Base-by-base conservation (phyloP, 2,797 vertebrate genomes). In the Hoplostethus mediterraneus region DNA sequence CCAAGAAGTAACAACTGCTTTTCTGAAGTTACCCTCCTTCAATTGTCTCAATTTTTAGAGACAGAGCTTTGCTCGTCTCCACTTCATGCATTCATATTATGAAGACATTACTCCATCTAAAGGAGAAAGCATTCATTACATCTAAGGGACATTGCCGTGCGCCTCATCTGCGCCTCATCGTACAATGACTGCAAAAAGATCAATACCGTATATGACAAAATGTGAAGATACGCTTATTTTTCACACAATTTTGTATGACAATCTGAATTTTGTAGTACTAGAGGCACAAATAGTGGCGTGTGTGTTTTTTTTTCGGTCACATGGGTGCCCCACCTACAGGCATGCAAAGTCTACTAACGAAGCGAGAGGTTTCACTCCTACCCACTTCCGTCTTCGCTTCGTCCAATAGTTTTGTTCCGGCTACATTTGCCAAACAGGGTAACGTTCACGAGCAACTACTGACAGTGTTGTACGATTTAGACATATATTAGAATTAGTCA, bases 61-160 rank as follows among this genome's bases (percentile, higher is more conserved):
- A 14, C 1, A 4, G 52, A 31, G 25, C 51, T 53, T 28, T 53
- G 30, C 52, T 11, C 17, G 17, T 25, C 52, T 38, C 31, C 28
- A 30, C 30, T 56, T 47, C 16, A 4, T 16, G 6, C 53, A 16
- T 55, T 38, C 28, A 36, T 44, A 44, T 13, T 65, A 42, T 71
- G 63, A 73, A 52, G 36, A 44, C 48, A 82, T 64, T 49, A 56
- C 87, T 79, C 86, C 90, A 91, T 85, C 91, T 92, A 85, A 30
- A 0, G 90, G 75, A 11, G 21, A 1, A 11, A 33, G 14, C n/a
- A 12, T 49, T 28, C 7, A 77, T 63, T 85, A 79, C 86, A 62
- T 0, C 17, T 7, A 30, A 25, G 16, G 51, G 42, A 17, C 0
- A 10, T 12, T 16, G 6, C 48, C 13, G 64, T 6, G 0, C 1